A percentile compares a stretch with the other conserved stretches of the same genome.
Conservation (phyloP, 2,797 vertebrate species). For the Thaleichthys pacificus region DNA sequence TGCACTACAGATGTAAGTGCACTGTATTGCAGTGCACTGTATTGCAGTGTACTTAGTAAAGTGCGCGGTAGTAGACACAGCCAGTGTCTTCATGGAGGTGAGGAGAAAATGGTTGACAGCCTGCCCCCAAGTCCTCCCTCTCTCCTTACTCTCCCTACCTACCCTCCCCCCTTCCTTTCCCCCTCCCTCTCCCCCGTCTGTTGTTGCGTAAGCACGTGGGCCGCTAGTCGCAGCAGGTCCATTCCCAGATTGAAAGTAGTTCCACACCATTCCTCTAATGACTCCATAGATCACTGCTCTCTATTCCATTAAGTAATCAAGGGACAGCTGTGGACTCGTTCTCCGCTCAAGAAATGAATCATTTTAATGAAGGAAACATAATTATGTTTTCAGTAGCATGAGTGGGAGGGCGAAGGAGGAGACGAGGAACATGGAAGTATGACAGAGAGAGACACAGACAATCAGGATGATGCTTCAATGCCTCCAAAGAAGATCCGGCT, state of each 20-base stretch:
- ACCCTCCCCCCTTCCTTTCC: slow-evolving; percentile 27
- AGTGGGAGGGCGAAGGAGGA: background rate
- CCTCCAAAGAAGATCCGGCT: no score
- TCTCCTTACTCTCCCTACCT: background rate
- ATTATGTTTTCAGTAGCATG: slow-evolving; percentile 68
- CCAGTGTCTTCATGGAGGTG: background rate
- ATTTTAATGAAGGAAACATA: slow-evolving; percentile 73
- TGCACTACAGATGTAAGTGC: no score
- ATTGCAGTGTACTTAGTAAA: no score
- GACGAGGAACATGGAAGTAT: background rate
- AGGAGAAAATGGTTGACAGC: slow-evolving; percentile 17
- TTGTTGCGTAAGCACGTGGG: slow-evolving; percentile 33
- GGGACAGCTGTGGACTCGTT: slow-evolving; percentile 70
- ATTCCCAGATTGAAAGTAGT: slow-evolving; percentile 75
- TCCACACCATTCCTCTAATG: slow-evolving; percentile 74
- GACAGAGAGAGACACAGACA: background rate
- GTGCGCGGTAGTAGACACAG: no score
- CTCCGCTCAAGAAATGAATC: slow-evolving; percentile 67
- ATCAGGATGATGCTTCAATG: no score
- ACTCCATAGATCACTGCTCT: slow-evolving; percentile 77
- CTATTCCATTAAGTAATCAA: slow-evolving; percentile 78
- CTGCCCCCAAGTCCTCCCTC: background rate
- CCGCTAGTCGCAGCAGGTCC: slow-evolving; percentile 45
- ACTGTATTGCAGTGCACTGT: no score
- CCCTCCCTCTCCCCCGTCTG: slow-evolving; percentile 33